Conservation (phyloP, 2,113 vertebrate species). For the Saguinus midas region DNA sequence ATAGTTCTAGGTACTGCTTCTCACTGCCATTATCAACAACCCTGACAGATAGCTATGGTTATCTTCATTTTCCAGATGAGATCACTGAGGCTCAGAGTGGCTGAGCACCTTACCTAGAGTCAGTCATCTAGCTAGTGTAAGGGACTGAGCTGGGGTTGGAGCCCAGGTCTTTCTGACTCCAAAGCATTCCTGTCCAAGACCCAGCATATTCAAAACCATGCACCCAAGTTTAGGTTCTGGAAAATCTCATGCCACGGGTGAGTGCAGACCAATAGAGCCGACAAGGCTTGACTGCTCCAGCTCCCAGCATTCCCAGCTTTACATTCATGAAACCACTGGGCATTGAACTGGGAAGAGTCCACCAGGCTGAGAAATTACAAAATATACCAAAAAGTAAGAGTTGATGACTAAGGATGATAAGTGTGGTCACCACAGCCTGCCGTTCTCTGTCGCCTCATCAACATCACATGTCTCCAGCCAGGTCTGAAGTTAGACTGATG, state of each 20-base stretch:
- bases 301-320: neutral
- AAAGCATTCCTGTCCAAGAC: neutral
- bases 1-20: no score
- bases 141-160: neutral
- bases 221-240: neutral
- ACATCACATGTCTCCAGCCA: neutral
- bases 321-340: neutral
- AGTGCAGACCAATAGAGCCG: no score
- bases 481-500: slow-evolving; percentile 40
- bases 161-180: neutral
- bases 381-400: neutral
- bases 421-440: neutral
- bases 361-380: neutral
- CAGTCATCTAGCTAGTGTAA: neutral
- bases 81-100: neutral
- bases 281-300: neutral
- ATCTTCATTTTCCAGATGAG: neutral
- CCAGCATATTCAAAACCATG: neutral
- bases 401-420: neutral
- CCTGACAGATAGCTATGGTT: neutral
- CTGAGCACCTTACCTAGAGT: neutral
- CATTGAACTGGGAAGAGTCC: neutral
- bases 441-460: neutral
- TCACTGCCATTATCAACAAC: neutral
- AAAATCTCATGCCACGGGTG: neutral